Evolutionary conservation across 2,888 invertebrate genomes (phyloP).

Genomic region (Stenodema calcarata): DNA sequence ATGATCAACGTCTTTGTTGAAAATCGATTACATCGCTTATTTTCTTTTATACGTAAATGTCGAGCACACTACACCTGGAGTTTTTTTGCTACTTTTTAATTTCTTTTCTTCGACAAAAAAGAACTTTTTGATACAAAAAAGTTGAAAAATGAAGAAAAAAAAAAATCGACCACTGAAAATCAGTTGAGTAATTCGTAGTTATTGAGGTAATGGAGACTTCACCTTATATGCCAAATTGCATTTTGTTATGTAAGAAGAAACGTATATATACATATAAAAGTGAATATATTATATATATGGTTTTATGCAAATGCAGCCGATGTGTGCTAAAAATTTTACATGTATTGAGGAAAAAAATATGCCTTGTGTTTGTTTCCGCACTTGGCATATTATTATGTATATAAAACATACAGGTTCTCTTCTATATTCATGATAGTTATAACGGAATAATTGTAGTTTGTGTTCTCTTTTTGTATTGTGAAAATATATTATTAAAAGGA

Average conservation of each 20-base stretch:
- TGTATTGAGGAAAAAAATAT: constrained; percentile 51
- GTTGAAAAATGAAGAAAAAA: constrained; percentile 12
- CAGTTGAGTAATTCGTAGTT: constrained; percentile 42
- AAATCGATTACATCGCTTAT: background rate
- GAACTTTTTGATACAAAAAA: background rate
- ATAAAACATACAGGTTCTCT: constrained; percentile 54
- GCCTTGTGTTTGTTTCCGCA: constrained; percentile 48
- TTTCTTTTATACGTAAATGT: background rate
- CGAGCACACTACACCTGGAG: constrained; percentile 6
- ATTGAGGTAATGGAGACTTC: constrained; percentile 40
- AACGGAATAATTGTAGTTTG: constrained; percentile 57
- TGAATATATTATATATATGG: constrained; percentile 47
- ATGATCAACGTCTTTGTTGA: background rate
- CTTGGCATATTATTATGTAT: constrained; percentile 32
- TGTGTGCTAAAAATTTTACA: constrained; percentile 50
- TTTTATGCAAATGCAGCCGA: constrained; percentile 49
- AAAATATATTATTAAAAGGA: constrained; percentile 55
- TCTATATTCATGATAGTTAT: constrained; percentile 54
- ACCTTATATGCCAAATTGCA: constrained; percentile 49
- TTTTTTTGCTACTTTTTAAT: constrained; percentile 14
- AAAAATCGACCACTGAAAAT: constrained; percentile 47
- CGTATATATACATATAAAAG: constrained; percentile 47
- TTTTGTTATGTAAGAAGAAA: constrained; percentile 42
- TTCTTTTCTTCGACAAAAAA: background rate
- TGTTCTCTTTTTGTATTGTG: constrained; percentile 58